Evolutionary conservation across 2,888 invertebrate species (phyloP).

Genomic region (Aricia artaxerxes): DNA sequence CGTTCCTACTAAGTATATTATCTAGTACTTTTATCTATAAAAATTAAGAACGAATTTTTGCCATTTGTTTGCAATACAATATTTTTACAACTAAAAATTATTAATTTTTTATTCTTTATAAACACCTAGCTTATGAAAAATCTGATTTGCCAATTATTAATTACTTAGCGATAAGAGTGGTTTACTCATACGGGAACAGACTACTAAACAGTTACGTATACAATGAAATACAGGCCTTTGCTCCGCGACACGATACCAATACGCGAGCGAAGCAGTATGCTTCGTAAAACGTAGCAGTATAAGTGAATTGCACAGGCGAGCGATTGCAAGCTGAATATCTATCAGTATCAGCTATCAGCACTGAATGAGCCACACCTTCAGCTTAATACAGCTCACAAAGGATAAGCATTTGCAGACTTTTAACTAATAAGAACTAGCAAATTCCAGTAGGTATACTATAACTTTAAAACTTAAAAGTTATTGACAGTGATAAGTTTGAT

Average conservation of each 20-base stretch:
- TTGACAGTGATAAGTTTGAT: no score
- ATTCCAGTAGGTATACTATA: no score
- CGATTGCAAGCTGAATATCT: conserved; percentile 47
- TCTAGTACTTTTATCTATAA: no score
- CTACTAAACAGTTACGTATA: background rate
- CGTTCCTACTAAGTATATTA: no score
- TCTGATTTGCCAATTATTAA: no score
- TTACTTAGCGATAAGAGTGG: background rate
- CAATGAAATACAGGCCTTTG: background rate
- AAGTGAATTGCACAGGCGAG: conserved; percentile 48
- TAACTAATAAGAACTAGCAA: background rate
- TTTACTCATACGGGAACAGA: background rate
- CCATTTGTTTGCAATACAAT: no score
- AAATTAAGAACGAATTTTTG: no score
- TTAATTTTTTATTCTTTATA: no score
- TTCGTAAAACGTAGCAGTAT: conserved; percentile 40
- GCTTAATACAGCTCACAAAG: conserved; percentile 32
- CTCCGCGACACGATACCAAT: background rate
- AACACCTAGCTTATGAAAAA: no score
- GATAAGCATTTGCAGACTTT: conserved; percentile 2
- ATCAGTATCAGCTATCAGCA: conserved; percentile 46
- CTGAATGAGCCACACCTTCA: conserved; percentile 38
- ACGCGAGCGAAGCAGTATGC: background rate
- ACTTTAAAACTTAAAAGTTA: no score
- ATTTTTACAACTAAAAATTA: no score